Base-by-base conservation (phyloP, 2,113 vertebrate genomes). In the Paramormyrops kingsleyae region DNA sequence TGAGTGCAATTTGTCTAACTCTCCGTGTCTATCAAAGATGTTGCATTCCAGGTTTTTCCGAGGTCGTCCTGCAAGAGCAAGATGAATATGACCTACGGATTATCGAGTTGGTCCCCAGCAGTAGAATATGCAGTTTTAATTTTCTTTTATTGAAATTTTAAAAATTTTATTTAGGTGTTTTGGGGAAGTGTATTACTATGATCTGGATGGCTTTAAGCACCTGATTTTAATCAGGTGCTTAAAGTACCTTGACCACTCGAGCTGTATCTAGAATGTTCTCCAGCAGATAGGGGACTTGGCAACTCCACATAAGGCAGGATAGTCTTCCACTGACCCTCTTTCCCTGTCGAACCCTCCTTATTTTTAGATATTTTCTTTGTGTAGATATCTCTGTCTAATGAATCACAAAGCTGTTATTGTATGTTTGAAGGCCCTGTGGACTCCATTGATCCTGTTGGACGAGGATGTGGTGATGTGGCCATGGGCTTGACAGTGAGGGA, bases 301-400 rank as follows among this genome's bases (percentile, higher is more conserved):
- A 92, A 92, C 56, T 89, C 15, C 56, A 77, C 89, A 94, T 95
- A 93, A 92, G 91, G 66, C 56, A 83, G 50, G 90, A 87, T 77
- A 31, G 89, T 35, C 31, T 35, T 83, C n/a, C 7, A 27, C 27
- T 84, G 88, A 46, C n/a, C 87, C 77, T 89, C 88, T 70, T 91
- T 89, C 42, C 35, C 74, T 52, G 53, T 42, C 19, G 84, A 83
- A 84, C 66, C 88, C 88, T 31, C 59, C 74, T 53, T 50, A 70
- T 50, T 85, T 90, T 87, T 88, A 52, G 47, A 88, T 56, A 27
- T 24, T 84, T 84, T 56, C 53, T 24, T 84, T 84, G 83, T 46
- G 21, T 44, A 50, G 27, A 49, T 52, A 31, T 86, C 47, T 86
- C 46, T 47, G 83, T 85, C 19, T 50, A 52, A 86, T 50, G 44